Evolutionary conservation across 1,140 invertebrate genomes (phyloP), one percentile per base, ranked within the genome.

Genomic region (Parapsyche elsis): DNA sequence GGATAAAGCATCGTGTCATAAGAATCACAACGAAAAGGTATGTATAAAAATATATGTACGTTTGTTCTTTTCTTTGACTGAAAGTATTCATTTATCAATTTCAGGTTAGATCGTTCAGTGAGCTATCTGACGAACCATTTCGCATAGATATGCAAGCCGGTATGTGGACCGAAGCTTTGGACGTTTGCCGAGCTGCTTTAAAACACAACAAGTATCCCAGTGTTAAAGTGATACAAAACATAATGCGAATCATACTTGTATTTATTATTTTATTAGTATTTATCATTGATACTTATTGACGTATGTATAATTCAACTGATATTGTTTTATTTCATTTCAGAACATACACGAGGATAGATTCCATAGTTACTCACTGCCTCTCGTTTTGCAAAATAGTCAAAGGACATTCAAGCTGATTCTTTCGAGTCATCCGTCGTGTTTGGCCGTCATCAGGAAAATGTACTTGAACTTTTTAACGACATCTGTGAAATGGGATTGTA

Each of bases 191-290:
- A 46, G 61, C 87, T 49, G 84, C 84, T 59, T 85, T 88, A 0
- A 86, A 84, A 59, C 81, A 81, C 30, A 74, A 79, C 14, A 85
- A 88, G 70, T 88, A 87, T 81, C 82, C 88, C 14, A 86, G 86
- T 21, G 84, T 81, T 21, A 83, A 85, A 83, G 79, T 87, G 0
- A 81, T 88, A 0, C 85, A 84, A 80, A 82, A 85, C 79, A 81
- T 89, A 76, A 84, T 87, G 10, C 85, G 87, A 84, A 89, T 89
- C 71, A 87, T 88, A 26, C 74, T 89, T 85, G 88, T 89, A 85
- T 85, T 78, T 64, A 78, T 24, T 26, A 12, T 76, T 53, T 81
- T 59, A n/a, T 21, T 12, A 10, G 1, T 61, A 5, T 61, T 24
- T 61, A 14, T 21, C 5, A 9, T 21, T n/a, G n/a, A n/a, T n/a